Conservation (phyloP, 2,113 vertebrate genomes). For the Rhea pennata region DNA sequence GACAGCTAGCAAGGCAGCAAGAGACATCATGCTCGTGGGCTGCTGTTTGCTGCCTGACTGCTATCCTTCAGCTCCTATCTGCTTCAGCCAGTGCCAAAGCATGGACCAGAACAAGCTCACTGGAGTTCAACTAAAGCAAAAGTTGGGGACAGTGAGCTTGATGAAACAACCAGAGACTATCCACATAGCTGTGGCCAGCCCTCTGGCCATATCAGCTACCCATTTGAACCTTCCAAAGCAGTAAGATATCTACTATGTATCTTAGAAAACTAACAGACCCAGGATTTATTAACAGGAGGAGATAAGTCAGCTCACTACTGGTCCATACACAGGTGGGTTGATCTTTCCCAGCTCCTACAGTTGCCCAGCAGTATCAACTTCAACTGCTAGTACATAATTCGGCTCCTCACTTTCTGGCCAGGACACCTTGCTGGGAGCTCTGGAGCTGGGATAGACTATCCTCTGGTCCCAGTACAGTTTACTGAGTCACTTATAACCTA, state of each 20-base stretch:
- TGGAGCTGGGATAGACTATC: neutral
- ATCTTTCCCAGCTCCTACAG: neutral
- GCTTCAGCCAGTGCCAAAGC: neutral
- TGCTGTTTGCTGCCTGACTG: neutral
- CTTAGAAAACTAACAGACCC: neutral
- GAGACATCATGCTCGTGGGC: neutral
- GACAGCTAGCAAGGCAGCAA: neutral
- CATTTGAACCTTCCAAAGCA: neutral
- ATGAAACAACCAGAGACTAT: neutral
- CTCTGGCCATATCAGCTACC: neutral
- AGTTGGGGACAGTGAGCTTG: neutral
- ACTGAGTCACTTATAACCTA: neutral
- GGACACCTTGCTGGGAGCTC: neutral
- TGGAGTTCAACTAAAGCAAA: neutral
- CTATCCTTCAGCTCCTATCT: neutral
- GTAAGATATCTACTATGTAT: too few species aligned
- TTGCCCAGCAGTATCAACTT: neutral
- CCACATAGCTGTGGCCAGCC: neutral
- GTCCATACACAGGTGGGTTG: neutral
- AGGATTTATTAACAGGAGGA: neutral
- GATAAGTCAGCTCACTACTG: neutral
- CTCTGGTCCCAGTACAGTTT: neutral
- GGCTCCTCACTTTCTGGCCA: neutral
- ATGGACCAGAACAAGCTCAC: neutral
- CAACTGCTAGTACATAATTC: neutral